Conservation (phyloP, 2,888 invertebrate species). For the Apamea sordens region DNA sequence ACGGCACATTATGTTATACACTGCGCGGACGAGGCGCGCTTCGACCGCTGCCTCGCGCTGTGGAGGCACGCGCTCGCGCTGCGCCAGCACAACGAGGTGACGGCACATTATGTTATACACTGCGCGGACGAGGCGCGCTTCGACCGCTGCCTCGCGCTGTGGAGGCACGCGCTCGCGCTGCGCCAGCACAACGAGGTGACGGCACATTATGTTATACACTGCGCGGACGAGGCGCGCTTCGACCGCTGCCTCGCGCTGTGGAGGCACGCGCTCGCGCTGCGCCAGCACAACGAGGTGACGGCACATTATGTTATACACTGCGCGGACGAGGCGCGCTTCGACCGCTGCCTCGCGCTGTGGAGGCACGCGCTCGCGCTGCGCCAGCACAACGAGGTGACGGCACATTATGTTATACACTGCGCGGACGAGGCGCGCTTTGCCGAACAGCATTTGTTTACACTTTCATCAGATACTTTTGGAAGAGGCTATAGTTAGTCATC, state of each 20-base stretch:
- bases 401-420: slow-evolving; percentile 66
- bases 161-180: slow-evolving; percentile 96
- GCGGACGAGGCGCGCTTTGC: slow-evolving; percentile 92
- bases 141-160: slow-evolving; percentile 95
- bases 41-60: slow-evolving; percentile 95
- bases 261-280: slow-evolving; percentile 96
- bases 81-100: slow-evolving; percentile 90
- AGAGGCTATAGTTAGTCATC: neutral
- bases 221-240: slow-evolving; percentile 97
- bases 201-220: slow-evolving; percentile 72
- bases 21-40: slow-evolving; percentile 96
- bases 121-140: slow-evolving; percentile 97
- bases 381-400: slow-evolving; percentile 90
- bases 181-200: slow-evolving; percentile 90
- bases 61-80: slow-evolving; percentile 97
- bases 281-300: slow-evolving; percentile 90
- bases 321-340: slow-evolving; percentile 97
- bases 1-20: slow-evolving; percentile 7
- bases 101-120: slow-evolving; percentile 5
- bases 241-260: slow-evolving; percentile 96
- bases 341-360: slow-evolving; percentile 96
- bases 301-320: slow-evolving; percentile 72
- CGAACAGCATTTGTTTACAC: neutral
- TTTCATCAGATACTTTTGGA: neutral
- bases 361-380: slow-evolving; percentile 95